Percentiles rank a stretch among this genome's conserved stretches.
phyloP scores from a whole-genome alignment of 35 echinoderm and acorn worm genomes.

The Lytechinus variegatus region DNA sequence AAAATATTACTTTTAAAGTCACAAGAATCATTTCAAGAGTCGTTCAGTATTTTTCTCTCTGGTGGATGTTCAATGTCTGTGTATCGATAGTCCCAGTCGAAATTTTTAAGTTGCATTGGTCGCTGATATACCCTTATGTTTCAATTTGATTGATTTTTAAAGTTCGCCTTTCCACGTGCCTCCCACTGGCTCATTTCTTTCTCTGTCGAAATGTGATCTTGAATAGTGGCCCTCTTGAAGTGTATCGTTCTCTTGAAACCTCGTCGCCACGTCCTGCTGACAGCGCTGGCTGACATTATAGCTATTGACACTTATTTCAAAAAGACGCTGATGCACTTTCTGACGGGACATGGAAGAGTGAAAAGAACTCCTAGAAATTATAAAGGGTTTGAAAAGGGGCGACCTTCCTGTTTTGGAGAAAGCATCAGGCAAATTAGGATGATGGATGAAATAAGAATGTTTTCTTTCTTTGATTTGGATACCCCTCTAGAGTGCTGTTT shows the following conservation, averaged over 20 bases:
- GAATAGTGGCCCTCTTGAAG: background rate
- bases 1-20: too few species aligned
- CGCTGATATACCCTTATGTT: too few species aligned
- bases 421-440: background rate
- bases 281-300: background rate
- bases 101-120: too few species aligned
- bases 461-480: background rate
- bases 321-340: background rate
- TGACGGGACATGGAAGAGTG: background rate
- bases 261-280: background rate
- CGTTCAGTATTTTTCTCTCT: too few species aligned
- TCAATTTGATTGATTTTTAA: too few species aligned
- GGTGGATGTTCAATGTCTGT: too few species aligned
- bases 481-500: background rate
- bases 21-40: too few species aligned
- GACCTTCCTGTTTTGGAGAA: background rate
- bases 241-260: background rate
- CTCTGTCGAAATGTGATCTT: background rate
- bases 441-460: background rate
- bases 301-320: background rate
- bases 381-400: background rate
- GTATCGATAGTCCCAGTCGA: too few species aligned
- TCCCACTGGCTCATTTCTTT: background rate
- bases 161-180: too few species aligned
- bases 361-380: background rate